Conservation (phyloP, 2,888 invertebrate species). For the Pherbina coryleti region DNA sequence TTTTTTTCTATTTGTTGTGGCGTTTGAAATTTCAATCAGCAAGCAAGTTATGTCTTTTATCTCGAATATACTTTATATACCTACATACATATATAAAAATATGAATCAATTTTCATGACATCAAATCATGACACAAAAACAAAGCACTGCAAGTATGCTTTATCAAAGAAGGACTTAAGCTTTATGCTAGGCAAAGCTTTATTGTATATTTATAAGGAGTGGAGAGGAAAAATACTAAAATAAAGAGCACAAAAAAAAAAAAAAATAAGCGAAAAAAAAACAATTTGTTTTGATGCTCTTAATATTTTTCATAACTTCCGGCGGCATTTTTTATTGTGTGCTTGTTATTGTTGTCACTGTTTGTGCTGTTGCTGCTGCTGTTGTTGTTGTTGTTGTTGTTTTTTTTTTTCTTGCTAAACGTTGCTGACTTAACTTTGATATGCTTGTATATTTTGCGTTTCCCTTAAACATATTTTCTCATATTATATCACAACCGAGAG, state of each 20-base stretch:
- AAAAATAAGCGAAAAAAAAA: background rate
- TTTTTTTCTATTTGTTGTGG: too few relatives aligned
- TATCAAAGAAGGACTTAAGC: background rate
- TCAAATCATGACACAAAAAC: too few relatives aligned
- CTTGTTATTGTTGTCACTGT: conserved; percentile 1
- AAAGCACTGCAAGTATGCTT: too few relatives aligned
- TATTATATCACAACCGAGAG: background rate
- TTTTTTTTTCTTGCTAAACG: background rate
- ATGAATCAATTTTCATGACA: too few relatives aligned
- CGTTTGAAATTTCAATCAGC: too few relatives aligned
- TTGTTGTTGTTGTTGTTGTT: background rate
- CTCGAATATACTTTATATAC: too few relatives aligned
- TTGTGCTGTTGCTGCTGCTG: background rate
- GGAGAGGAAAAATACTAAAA: background rate
- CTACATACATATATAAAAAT: too few relatives aligned
- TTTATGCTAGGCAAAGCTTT: background rate
- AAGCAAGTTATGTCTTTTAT: too few relatives aligned
- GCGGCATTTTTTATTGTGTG: background rate
- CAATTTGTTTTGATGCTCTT: conserved; percentile 7
- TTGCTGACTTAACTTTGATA: background rate
- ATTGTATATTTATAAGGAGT: background rate
- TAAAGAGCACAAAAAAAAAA: background rate
- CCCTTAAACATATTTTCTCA: background rate
- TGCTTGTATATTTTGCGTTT: background rate
- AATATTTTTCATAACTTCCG: conserved; percentile 25